A percentile compares a stretch with the other conserved stretches of the same genome.
phyloP scores from a whole-genome alignment of 2,113 vertebrate genomes.

The Pseudopipra pipra region DNA sequence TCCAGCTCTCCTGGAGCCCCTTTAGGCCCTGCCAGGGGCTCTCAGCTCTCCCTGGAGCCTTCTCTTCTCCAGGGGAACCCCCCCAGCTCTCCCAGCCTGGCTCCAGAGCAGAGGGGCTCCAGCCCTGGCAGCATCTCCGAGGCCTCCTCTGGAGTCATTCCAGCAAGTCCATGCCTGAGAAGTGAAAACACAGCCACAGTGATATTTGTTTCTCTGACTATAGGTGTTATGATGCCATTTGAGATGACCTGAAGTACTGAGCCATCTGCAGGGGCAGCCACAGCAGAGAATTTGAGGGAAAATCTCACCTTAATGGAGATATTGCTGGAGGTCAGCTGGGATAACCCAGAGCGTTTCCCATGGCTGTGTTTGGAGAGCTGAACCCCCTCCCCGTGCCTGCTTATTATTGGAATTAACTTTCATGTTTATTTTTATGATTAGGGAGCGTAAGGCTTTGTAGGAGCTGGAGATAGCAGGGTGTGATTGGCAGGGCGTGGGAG shows the following conservation, averaged over 20 bases:
- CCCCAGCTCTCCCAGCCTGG: neutral
- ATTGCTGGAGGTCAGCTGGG: neutral
- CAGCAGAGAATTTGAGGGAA: neutral
- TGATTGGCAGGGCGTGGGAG: constrained; percentile 53
- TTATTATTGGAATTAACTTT: neutral
- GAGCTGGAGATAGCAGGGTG: neutral
- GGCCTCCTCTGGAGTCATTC: neutral
- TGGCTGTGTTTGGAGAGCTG: neutral
- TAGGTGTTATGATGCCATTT: neutral
- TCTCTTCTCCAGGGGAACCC: rapidly evolving
- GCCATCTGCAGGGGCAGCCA: neutral
- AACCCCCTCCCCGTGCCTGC: neutral
- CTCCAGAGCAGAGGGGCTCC: neutral
- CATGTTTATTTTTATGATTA: constrained; percentile 37
- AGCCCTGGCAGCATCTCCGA: rapidly evolving
- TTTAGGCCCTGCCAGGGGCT: rapidly evolving
- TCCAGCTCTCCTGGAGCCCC: neutral
- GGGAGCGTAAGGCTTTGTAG: neutral
- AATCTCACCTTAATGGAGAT: rapidly evolving
- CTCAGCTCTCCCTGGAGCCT: neutral
- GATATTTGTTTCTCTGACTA: neutral
- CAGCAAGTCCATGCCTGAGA: neutral
- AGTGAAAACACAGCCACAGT: neutral
- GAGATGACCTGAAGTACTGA: neutral
- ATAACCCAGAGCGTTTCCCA: neutral